These are phyloP conservation scores for Manis javanica DNA, from an alignment of 2,797 vertebrate species.

Conservation along the genomic window DNA sequence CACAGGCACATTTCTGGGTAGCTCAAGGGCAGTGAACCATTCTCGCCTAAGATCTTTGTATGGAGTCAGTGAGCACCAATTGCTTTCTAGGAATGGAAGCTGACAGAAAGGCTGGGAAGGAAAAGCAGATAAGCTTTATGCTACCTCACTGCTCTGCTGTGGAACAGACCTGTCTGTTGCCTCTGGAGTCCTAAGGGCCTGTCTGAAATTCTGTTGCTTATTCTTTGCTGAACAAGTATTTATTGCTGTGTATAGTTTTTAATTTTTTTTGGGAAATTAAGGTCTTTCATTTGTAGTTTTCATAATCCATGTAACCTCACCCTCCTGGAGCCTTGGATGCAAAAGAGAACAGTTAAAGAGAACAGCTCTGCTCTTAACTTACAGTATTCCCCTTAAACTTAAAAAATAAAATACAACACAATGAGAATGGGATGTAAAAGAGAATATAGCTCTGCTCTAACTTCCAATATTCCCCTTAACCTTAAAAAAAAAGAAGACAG, in stretches of 20 bases:
- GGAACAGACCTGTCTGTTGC: neutral
- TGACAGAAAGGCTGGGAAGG: neutral
- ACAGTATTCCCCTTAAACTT: neutral
- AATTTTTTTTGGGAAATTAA: constrained; percentile 65
- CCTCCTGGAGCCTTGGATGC: constrained; percentile 40
- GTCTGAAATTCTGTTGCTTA: constrained; percentile 55
- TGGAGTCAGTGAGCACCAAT: neutral
- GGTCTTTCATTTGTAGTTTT: constrained; percentile 60
- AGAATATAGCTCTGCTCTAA: constrained; percentile 17
- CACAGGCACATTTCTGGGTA: constrained; percentile 1
- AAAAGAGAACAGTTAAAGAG: neutral
- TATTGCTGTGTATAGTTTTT: constrained; percentile 24
- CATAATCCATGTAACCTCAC: constrained; percentile 8
- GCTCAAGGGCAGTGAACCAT: neutral
- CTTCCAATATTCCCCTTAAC: constrained; percentile 32
- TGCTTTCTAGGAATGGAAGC: constrained; percentile 55
- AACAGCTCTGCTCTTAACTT: neutral
- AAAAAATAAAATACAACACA: neutral
- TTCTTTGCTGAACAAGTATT: constrained; percentile 55
- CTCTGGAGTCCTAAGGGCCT: neutral
- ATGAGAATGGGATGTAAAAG: too few species aligned
- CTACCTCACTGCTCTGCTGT: neutral
- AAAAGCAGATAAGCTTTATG: neutral
- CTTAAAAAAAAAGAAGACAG: neutral
- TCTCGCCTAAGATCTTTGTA: neutral